Evolutionary conservation across 1,140 invertebrate genomes (phyloP), one percentile per base, ranked within the genome.

Genomic region (Gonatopus flavifemur): DNA sequence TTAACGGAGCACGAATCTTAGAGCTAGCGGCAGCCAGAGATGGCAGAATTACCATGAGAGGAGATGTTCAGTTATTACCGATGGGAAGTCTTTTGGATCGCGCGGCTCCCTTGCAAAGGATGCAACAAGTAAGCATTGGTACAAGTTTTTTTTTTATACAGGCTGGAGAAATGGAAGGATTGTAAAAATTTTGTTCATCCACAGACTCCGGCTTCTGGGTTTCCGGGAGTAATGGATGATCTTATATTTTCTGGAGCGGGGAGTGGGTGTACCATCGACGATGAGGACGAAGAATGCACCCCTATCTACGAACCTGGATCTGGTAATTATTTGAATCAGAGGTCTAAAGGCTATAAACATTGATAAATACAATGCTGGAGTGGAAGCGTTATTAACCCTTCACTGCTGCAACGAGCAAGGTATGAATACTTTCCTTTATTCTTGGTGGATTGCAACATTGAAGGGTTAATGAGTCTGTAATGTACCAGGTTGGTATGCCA

Each of bases 241-340:
- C 76, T 94, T 21, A 89, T 94, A 47, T 94, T 90, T 72, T 93
- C 90, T 4, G 91, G 91, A 15, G 91, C 90, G 5, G 91, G 92
- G 9, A 93, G 90, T 12, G 91, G 91, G 0, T 94, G 91, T 69
- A 83, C 88, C 22, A 86, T 88, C 52, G 90, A 92, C 64, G 90
- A 91, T 66, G 86, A 88, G 62, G 92, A 95, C 69, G 88, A 90
- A 59, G 89, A 92, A 67, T 93, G 91, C 60, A 89, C 88, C 21
- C 89, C 90, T 6, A 81, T 89, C 30, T 90, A 89, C 39, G 90
- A 92, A 58, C 84, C 86, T 12, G 88, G 88, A 28, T 87, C 88
- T 41, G 89, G 89, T 64, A 75, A 74, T 67, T 66, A 51, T 63
- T 15, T 35, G 5, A 35, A 35, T 8, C 6, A 15, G n/a, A n/a